Evolutionary conservation across 2,888 invertebrate genomes (phyloP), one percentile per base, ranked within the genome.

Genomic region (Eudemis profundana): DNA sequence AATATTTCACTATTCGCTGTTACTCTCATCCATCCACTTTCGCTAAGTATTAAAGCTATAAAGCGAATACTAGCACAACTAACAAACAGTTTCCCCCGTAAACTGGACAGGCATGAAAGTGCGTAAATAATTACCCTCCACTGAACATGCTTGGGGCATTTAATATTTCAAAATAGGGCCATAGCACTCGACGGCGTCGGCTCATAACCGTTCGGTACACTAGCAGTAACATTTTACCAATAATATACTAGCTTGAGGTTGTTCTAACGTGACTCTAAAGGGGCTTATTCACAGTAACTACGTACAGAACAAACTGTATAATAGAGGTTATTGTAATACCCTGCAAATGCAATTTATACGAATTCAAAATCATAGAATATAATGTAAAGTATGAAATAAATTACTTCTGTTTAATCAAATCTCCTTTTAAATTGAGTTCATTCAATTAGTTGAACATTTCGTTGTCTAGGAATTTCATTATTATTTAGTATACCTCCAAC

Each of bases 101-200:
- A 65, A 65, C 51, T 60, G 53, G 60, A 60, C 60, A 60, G 60
- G 46, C 42, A 65, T 33, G 65, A 65, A 65, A 65, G 65, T 65
- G 65, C 51, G 60, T 65, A 65, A 65, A 65, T 65, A 60, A 65
- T 65, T 60, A 65, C 65, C 60, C 21, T 38, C 53, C 19, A 65
- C 29, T 47, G 60, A 49, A 59, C 64, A 65, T 33, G 51, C 64
- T 60, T 38, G 47, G 59, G 53, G 65, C 65, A 65, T 65, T 60
- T 53, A 38, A 65, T 65, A 65, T 65, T 60, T 65, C 65, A 65
- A 64, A 62, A 60, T 40, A 51, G 46, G 59, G 51, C 51, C 59
- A 47, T 15, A 46, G 38, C 46, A 46, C 40, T 53, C 53, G 38
- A 42, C 60, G 12, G 23, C 47, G 36, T 47, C 29, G 46, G 29